Evolutionary conservation across 2,113 vertebrate genomes (phyloP), one percentile per base, ranked within the genome.

Genomic region (Muntiacus muntjak): DNA sequence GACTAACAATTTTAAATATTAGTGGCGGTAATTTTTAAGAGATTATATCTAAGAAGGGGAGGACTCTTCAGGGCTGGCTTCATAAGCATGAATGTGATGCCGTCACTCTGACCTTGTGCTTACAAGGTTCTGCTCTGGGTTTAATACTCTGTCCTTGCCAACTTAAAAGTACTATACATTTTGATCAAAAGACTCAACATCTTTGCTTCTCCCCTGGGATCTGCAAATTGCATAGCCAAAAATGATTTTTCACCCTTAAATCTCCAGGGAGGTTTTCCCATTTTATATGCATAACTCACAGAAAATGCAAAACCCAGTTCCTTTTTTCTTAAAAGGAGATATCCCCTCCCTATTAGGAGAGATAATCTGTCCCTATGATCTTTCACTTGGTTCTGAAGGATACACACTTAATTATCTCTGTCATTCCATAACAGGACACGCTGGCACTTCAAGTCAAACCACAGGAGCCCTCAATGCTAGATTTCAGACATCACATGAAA

Each of bases 391-490:
- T 47, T 45, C 43, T 47, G 43, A 78, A 15, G 26, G 26, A 47
- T 17, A 2, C 0, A 47, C 7, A 47, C 25, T 78, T 17, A 47
- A 30, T 15, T 78, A 10, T 17, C 7, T 2, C 43, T 47, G 43
- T 78, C 26, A 47, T 15, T 78, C 74, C 43, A 30, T 47, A 30
- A 47, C 4, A 3, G 76, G 14, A 47, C 7, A 0, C 1, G 14
- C 25, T 78, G 43, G 25, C 74, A 26, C 14, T 45, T 30, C 74
- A 78, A 10, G 26, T 47, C 76, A 47, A 47, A 78, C 14, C 25
- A 47, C 43, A 30, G 26, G 76, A 47, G 7, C 43, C 26, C 76
- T 47, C 4, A 2, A 30, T 30, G 43, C 14, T 47, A 78, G 14
- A 78, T 78, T 45, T 45, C 74, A 78, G 26, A 47, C 14, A 78